Conservation (phyloP, 2,113 vertebrate species). For the Desmodus rotundus region DNA sequence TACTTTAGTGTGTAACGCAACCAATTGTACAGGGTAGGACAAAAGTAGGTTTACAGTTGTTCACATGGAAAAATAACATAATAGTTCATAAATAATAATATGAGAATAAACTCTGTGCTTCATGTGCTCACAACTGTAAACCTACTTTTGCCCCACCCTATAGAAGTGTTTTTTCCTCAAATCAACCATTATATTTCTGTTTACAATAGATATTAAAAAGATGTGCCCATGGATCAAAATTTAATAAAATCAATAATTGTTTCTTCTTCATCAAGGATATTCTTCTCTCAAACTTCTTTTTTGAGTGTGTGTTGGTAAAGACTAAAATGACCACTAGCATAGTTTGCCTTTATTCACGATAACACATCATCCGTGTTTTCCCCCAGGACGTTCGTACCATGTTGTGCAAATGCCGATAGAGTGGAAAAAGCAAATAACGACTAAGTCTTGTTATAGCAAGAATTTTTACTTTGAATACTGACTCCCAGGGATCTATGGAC, state of each 20-base stretch:
- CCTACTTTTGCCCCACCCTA: neutral
- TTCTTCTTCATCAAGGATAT: neutral
- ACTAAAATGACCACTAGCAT: neutral
- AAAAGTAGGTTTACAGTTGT: neutral
- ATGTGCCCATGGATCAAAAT: neutral
- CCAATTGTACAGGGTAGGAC: neutral
- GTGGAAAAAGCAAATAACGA: neutral
- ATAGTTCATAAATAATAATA: neutral
- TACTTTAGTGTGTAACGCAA: neutral
- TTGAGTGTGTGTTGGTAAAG: neutral
- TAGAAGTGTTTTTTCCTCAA: neutral
- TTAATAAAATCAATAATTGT: neutral
- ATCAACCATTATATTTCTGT: neutral
- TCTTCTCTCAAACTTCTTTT: neutral
- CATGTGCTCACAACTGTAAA: neutral
- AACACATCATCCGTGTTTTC: neutral
- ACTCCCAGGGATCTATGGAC: neutral
- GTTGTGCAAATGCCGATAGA: neutral
- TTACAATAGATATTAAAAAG: neutral
- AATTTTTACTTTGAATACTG: neutral
- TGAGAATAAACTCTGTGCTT: neutral
- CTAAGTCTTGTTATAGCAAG: neutral
- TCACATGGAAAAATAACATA: neutral
- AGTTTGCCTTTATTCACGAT: neutral
- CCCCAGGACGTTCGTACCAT: neutral